These are phyloP conservation scores for Epistrophella euchroma DNA, from an alignment of 2,888 invertebrate species.

Conservation along the genomic window DNA sequence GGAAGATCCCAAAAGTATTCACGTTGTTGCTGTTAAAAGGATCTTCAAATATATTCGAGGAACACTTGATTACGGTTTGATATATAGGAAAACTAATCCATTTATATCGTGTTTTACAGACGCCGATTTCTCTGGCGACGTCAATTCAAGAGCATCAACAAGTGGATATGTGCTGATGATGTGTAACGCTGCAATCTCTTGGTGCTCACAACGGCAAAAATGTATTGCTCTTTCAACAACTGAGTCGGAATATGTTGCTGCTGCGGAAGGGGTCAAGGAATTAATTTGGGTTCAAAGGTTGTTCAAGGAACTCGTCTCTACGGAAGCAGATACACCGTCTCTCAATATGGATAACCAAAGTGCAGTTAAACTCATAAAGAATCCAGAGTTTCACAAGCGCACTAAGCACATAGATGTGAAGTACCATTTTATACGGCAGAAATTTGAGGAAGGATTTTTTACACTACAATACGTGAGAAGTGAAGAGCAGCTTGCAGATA, in stretches of 20 bases:
- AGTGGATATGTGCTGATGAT: constrained; percentile 47
- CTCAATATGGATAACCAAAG: too few species aligned
- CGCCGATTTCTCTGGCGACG: too few species aligned
- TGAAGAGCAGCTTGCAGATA: constrained; percentile 3
- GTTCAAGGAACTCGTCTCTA: not conserved
- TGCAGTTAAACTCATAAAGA: not conserved
- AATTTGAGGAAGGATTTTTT: constrained; percentile 9
- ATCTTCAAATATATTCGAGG: constrained; percentile 73
- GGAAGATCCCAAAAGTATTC: too few species aligned
- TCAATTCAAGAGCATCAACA: constrained; percentile 32
- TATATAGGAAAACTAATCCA: constrained; percentile 13
- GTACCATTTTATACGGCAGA: not conserved
- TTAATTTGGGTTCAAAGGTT: constrained; percentile 61
- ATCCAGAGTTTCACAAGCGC: not conserved
- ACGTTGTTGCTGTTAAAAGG: not conserved
- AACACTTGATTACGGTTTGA: constrained; percentile 52
- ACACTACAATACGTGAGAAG: not conserved
- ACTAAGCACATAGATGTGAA: constrained; percentile 5
- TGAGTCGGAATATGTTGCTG: constrained; percentile 79
- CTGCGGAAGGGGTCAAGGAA: constrained; percentile 67
- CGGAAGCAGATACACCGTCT: not conserved
- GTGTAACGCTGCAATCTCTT: constrained; percentile 12
- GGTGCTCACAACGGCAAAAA: constrained; percentile 37
- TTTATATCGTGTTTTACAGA: constrained; percentile 41
- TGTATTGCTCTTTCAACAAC: constrained; percentile 77